Percentiles rank a stretch among this genome's conserved stretches.
These are phyloP conservation scores for Psittacula cyanocephala DNA, from an alignment of 2,113 vertebrate species.

Conservation along the genomic window DNA sequence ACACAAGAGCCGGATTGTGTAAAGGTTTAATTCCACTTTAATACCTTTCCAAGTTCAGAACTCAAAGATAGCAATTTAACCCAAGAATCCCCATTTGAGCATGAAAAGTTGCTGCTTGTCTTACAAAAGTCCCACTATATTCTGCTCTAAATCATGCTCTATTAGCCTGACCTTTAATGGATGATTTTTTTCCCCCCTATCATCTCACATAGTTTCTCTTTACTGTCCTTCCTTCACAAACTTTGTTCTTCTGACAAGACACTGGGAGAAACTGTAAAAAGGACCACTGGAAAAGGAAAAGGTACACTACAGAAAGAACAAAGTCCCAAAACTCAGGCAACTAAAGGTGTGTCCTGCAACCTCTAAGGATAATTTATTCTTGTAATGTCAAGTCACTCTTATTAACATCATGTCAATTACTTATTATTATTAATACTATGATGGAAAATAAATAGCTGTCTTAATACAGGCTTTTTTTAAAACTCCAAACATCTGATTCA, in stretches of 20 bases:
- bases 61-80: conserved; percentile 90
- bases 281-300: neutral
- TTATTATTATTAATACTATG: neutral
- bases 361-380: neutral
- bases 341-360: neutral
- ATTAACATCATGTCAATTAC: neutral
- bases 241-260: neutral
- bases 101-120: conserved; percentile 63
- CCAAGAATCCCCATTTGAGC: conserved; percentile 59
- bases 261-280: neutral
- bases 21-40: conserved; percentile 89
- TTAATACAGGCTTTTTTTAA: neutral
- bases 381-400: neutral
- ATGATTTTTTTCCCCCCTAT: neutral
- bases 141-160: conserved; percentile 20
- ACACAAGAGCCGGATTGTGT: conserved; percentile 77
- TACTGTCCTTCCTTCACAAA: neutral
- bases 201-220: neutral
- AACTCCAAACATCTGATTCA: neutral
- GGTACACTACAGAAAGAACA: neutral
- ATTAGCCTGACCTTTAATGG: conserved; percentile 12
- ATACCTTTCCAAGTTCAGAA: conserved; percentile 95
- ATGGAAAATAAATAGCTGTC: neutral
- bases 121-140: conserved; percentile 44
- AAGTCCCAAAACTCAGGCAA: neutral